Evolutionary conservation across 1,140 invertebrate species (phyloP).

Genomic region (Cryptotermes secundus): DNA sequence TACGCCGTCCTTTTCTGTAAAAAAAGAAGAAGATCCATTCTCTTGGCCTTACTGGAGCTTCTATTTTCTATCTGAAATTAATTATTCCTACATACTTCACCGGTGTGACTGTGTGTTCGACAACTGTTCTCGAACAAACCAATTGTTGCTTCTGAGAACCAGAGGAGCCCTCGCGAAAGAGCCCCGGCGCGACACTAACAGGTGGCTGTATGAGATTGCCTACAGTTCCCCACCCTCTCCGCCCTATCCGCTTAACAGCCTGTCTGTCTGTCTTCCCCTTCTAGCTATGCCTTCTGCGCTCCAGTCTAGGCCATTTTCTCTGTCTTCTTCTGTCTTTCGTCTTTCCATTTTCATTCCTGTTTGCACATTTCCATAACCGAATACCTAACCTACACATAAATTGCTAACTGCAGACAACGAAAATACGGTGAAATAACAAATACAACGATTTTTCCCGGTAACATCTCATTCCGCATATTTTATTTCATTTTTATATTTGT

Average conservation of each 20-base stretch:
- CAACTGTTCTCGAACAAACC: background rate
- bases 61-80: background rate
- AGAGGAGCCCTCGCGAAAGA: background rate
- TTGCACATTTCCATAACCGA: background rate
- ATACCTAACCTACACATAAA: background rate
- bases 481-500: too few species aligned
- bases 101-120: background rate
- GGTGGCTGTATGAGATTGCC: background rate
- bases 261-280: background rate
- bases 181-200: conserved; percentile 14
- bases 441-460: background rate
- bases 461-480: background rate
- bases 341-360: background rate
- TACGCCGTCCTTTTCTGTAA: conserved; percentile 7
- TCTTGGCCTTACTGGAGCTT: conserved; percentile 9
- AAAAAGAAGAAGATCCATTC: background rate
- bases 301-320: background rate
- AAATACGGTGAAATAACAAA: background rate
- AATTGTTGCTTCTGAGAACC: background rate
- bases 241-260: background rate
- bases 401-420: background rate
- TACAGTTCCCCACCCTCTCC: background rate
- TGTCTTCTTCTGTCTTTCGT: background rate
- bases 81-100: background rate
- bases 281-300: background rate